Conservation (phyloP, 2,888 invertebrate species). For the Agonum fuliginosum region DNA sequence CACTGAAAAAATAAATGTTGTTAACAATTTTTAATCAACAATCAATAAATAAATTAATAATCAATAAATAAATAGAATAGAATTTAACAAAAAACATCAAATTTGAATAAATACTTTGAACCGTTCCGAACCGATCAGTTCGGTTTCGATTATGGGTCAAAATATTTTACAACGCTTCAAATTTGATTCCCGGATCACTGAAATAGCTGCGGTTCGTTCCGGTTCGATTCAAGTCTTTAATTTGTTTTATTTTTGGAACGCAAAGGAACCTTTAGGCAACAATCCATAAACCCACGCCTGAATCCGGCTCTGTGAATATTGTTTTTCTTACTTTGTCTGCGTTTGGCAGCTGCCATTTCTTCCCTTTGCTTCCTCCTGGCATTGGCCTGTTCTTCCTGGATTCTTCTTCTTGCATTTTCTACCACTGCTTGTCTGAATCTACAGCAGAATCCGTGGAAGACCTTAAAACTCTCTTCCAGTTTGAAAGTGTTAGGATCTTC, state of each 20-base stretch:
- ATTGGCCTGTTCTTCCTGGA: conserved; percentile 91
- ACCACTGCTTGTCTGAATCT: conserved; percentile 88
- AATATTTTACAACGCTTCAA: no score
- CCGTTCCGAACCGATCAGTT: no score
- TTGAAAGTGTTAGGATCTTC: conserved; percentile 93
- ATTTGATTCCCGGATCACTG: no score
- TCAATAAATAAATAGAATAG: conserved; percentile 18
- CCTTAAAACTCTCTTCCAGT: conserved; percentile 94
- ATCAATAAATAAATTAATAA: background rate
- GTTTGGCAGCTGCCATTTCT: conserved; percentile 80
- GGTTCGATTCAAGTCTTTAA: no score
- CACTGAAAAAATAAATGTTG: conserved; percentile 70
- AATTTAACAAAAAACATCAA: conserved; percentile 3
- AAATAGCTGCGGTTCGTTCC: no score
- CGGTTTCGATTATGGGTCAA: no score
- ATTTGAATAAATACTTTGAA: no score
- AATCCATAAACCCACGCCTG: no score
- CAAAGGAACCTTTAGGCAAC: no score
- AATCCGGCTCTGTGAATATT: background rate
- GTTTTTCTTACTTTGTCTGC: conserved; percentile 76
- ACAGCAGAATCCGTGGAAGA: conserved; percentile 90
- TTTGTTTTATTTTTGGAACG: no score
- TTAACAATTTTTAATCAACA: background rate
- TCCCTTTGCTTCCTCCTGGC: conserved; percentile 85
- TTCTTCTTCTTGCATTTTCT: conserved; percentile 88